Evolutionary conservation across 2,113 vertebrate species (phyloP).

Genomic region (pig (Sus scrofa)): T2T-Sscrofa CM000812.6:201178001-201178500

Average conservation of each 20-base stretch:
- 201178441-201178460: background rate
- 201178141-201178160: background rate
- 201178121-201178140: background rate
- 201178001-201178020: background rate
- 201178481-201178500: slow-evolving; percentile 28
- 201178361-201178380: background rate
- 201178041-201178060: background rate
- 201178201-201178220: background rate
- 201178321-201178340: background rate
- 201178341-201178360: background rate
- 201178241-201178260: background rate
- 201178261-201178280: background rate
- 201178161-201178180: background rate
- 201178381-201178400: background rate
- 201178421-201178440: background rate
- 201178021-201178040: background rate
- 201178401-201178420: background rate
- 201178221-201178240: background rate
- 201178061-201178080: background rate
- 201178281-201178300: background rate
- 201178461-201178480: background rate
- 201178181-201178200: background rate
- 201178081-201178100: background rate
- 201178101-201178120: background rate
- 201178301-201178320: background rate